A percentile compares a stretch with the other conserved stretches of the same genome.
Conservation (phyloP, 2,797 vertebrate species). For the Adrianichthys oophorus region DNA sequence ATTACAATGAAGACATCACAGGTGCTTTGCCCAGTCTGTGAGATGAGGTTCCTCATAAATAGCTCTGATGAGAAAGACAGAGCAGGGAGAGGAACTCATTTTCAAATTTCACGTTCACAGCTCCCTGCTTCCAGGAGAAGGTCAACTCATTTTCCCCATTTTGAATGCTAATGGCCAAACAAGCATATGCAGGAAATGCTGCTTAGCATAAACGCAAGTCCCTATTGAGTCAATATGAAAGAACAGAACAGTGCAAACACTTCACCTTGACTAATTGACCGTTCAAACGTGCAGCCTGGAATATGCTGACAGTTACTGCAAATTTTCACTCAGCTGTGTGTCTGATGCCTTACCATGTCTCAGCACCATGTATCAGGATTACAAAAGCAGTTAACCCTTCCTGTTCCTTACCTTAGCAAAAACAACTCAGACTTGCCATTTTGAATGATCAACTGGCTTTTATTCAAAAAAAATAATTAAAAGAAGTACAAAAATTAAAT, state of each 20-base stretch:
- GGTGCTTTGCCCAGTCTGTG: slow-evolving; percentile 47
- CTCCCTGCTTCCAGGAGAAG: slow-evolving; percentile 60
- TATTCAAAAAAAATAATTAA: too few species aligned
- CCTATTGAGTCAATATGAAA: slow-evolving; percentile 44
- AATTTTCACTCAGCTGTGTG: slow-evolving; percentile 27
- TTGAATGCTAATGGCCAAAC: slow-evolving; percentile 70
- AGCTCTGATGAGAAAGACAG: slow-evolving; percentile 56
- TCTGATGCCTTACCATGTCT: slow-evolving; percentile 4
- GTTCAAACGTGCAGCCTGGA: slow-evolving; percentile 35
- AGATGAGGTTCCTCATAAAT: slow-evolving; percentile 66
- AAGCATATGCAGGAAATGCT: slow-evolving; percentile 40
- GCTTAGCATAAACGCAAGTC: slow-evolving; percentile 42
- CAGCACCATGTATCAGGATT: too few species aligned
- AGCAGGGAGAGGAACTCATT: slow-evolving; percentile 65
- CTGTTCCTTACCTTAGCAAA: too few species aligned
- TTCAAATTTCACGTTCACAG: slow-evolving; percentile 64
- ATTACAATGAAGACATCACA: slow-evolving; percentile 58
- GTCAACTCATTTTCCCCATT: slow-evolving; percentile 64
- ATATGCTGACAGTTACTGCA: slow-evolving; percentile 26
- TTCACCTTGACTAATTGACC: slow-evolving; percentile 56
- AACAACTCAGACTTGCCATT: too few species aligned
- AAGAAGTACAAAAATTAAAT: too few species aligned
- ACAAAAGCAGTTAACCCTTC: too few species aligned
- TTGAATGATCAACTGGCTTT: too few species aligned
- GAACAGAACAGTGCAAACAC: slow-evolving; percentile 46